phyloP scores from a whole-genome alignment of 2,888 invertebrate species.

The Coenonympha arcania region DNA sequence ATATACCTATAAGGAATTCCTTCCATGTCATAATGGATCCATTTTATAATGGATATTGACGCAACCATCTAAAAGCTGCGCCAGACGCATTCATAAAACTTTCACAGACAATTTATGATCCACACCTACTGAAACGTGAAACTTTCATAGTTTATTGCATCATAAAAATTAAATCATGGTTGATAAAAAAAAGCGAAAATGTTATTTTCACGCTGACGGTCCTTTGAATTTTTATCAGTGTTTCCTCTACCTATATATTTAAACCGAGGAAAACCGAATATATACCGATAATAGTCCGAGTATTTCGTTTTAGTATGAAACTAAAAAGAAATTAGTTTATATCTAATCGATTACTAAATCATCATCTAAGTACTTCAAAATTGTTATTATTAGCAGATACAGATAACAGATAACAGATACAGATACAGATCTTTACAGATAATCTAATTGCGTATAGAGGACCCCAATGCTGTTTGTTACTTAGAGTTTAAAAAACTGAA shows the following conservation, averaged over 20 bases:
- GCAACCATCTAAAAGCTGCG: conserved; percentile 3
- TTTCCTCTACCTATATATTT: too few species aligned
- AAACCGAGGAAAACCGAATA: neutral
- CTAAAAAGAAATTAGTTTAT: too few species aligned
- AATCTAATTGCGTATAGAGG: too few species aligned
- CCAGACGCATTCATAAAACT: conserved; percentile 2
- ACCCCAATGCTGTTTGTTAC: too few species aligned
- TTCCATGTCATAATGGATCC: neutral
- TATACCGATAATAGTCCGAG: neutral
- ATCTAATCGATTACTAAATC: too few species aligned
- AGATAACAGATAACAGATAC: too few species aligned
- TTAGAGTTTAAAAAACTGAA: too few species aligned
- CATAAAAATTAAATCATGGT: conserved; percentile 6
- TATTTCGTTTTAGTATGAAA: too few species aligned
- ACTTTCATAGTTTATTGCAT: conserved; percentile 1
- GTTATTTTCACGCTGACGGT: neutral
- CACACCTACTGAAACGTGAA: neutral
- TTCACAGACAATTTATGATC: conserved; percentile 5
- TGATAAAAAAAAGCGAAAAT: neutral
- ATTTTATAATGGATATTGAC: conserved; percentile 1
- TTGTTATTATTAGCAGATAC: too few species aligned
- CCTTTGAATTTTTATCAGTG: conserved; percentile 5
- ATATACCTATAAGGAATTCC: too few species aligned
- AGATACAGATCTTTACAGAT: too few species aligned
- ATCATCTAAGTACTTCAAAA: too few species aligned